Percentiles rank a stretch among this genome's conserved stretches.
Conservation (phyloP, 2,113 vertebrate species). For the Rostratula benghalensis region DNA sequence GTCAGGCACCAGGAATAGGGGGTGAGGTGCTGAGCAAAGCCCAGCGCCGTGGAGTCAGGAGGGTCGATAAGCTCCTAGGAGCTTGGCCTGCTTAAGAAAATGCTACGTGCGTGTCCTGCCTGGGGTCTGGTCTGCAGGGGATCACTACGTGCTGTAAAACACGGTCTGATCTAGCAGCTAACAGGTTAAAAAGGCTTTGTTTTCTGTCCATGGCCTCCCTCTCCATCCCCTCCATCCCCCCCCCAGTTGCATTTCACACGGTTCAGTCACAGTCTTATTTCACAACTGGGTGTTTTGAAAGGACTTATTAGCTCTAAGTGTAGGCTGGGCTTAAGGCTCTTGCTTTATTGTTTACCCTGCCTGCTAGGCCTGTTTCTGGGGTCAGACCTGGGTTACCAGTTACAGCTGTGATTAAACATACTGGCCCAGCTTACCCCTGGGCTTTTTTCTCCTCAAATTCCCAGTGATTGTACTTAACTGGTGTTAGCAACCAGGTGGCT, state of each 20-base stretch:
- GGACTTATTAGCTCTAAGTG: not conserved
- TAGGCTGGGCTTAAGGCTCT: not conserved
- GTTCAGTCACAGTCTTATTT: not conserved
- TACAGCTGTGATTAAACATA: conserved; percentile 18
- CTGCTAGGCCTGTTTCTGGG: conserved; percentile 36
- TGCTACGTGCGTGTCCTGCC: not conserved
- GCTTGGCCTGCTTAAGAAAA: not conserved
- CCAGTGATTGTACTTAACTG: not conserved
- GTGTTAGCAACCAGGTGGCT: not conserved
- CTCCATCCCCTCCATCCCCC: no score
- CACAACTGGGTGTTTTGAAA: conserved; percentile 5
- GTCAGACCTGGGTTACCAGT: conserved; percentile 40
- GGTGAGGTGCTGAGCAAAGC: not conserved
- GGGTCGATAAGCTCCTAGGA: not conserved
- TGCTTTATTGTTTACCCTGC: conserved; percentile 36
- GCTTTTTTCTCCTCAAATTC: not conserved
- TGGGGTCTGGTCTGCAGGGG: accelerated
- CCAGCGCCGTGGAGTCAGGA: not conserved
- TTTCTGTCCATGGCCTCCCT: not conserved
- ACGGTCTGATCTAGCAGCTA: not conserved
- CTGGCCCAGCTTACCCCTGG: not conserved
- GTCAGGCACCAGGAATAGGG: not conserved
- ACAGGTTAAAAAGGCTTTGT: not conserved
- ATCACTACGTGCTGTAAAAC: not conserved
- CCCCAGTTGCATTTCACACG: not conserved